These are phyloP conservation scores for Oophaga sylvatica DNA, from an alignment of 2,797 vertebrate genomes.

Conservation along the genomic window DNA sequence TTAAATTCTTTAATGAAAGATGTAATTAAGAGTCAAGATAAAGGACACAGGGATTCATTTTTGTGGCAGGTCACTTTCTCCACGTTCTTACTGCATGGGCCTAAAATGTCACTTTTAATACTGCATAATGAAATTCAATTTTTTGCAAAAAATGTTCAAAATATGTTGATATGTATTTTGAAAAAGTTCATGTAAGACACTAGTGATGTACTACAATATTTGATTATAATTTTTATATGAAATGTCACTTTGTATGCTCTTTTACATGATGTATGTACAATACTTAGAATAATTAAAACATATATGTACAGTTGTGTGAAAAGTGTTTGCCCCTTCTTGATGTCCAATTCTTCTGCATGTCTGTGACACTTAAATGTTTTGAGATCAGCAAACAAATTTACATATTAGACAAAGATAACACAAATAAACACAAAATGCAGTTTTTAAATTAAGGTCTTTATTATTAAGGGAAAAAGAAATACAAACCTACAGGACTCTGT, in stretches of 20 bases:
- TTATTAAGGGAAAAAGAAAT: too few relatives aligned
- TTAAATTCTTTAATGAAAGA: slow-evolving; percentile 30
- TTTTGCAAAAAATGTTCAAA: not conserved
- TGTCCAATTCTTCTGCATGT: too few relatives aligned
- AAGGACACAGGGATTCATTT: slow-evolving; percentile 23
- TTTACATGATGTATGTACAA: not conserved
- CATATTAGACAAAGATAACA: too few relatives aligned
- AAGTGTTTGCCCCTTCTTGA: too few relatives aligned
- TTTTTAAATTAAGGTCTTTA: too few relatives aligned
- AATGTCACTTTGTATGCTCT: not conserved
- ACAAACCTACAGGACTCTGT: too few relatives aligned
- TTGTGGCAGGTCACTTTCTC: slow-evolving; percentile 21
- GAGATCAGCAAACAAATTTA: too few relatives aligned
- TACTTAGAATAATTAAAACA: too few relatives aligned
- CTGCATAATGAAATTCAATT: not conserved
- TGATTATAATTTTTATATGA: not conserved
- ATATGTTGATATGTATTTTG: not conserved
- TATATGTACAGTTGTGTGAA: too few relatives aligned
- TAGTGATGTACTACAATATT: too few relatives aligned
- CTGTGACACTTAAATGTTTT: too few relatives aligned
- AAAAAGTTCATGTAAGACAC: not conserved
- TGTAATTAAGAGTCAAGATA: slow-evolving; percentile 40
- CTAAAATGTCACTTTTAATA: not conserved
- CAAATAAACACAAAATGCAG: too few relatives aligned
- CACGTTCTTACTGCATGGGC: not conserved